phyloP scores from a whole-genome alignment of 2,888 invertebrate genomes.

The Diplolepis rosae region DNA sequence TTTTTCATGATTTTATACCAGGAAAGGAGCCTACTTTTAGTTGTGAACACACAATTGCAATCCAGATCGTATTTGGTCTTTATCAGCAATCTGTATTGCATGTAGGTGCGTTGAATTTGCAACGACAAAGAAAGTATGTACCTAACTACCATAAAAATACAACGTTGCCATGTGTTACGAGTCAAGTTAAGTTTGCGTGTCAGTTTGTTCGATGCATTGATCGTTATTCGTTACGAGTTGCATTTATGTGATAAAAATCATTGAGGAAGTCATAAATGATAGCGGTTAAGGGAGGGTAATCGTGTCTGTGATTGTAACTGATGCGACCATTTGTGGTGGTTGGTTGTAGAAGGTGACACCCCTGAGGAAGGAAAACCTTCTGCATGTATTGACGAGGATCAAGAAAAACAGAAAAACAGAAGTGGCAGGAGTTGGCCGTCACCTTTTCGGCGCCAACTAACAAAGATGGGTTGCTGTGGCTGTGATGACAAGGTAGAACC shows the following conservation, averaged over 20 bases:
- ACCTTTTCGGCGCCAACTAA: slow-evolving; percentile 5
- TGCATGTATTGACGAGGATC: slow-evolving; percentile 35
- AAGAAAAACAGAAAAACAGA: not conserved
- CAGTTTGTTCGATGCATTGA: slow-evolving; percentile 56
- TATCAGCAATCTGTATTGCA: not conserved
- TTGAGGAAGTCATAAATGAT: slow-evolving; percentile 4
- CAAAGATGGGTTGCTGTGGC: slow-evolving; percentile 64
- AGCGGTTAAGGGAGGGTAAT: not conserved
- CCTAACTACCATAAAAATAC: not conserved
- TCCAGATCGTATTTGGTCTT: not conserved
- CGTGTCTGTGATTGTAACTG: slow-evolving; percentile 30
- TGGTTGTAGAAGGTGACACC: slow-evolving; percentile 44
- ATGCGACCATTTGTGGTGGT: slow-evolving; percentile 38
- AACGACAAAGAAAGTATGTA: not conserved
- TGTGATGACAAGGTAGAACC: slow-evolving; percentile 66
- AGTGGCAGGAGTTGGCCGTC: slow-evolving; percentile 21
- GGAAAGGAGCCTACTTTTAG: too few species aligned
- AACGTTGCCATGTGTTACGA: slow-evolving; percentile 39
- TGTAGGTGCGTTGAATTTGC: not conserved
- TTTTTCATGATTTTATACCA: too few species aligned
- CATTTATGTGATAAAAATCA: slow-evolving; percentile 25
- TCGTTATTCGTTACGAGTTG: slow-evolving; percentile 36
- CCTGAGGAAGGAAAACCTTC: slow-evolving; percentile 38
- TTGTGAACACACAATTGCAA: not conserved
- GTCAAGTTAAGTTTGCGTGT: slow-evolving; percentile 37